Base-by-base conservation (phyloP, 2,888 invertebrate species). In the Hyposoter didymator region DNA sequence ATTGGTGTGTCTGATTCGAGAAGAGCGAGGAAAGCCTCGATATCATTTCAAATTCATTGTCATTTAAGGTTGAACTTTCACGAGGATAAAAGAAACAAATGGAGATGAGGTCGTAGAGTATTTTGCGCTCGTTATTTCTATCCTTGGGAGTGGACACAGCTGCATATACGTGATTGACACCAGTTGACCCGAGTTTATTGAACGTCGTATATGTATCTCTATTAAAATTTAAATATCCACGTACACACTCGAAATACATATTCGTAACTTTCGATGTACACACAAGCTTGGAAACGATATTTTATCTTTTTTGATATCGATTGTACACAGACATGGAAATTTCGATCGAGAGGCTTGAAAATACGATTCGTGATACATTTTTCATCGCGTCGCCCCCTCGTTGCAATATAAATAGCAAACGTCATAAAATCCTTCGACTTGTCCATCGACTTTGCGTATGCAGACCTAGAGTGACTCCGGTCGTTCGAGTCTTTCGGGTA, bases 111-210 rank as follows among this genome's bases (percentile, higher is more conserved):
- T 28, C 10, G 47, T 35, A 49, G 76, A 78, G 67, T 74, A 49
- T 59, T 85, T 85, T 12, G 85, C 82, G 85, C 64, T 43, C 79
- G 83, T 59, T 80, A 39, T 80, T 67, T 83, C 83, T 35, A 80
- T 59, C 52, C 73, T 75, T 62, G 69, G 52, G 55, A 76, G 86
- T 89, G 86, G 89, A 87, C 90, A 90, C 92, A 92, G 91, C 92
- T 92, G 85, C 85, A 43, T 62, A 47, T 39, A 62, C 72, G 72
- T 78, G 89, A 86, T 92, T 93, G 90, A 92, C 93, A 90, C 89
- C 90, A 90, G 89, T 93, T 93, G 90, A 93, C 92, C 92, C 89
- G 84, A 52, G 86, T 82, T 91, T 91, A 91, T 92, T 90, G 89
- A 90, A 89, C 89, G 87, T 88, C 88, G 78, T 87, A 88, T 88